These are phyloP conservation scores for Novumbra hubbsi DNA, from an alignment of 2,797 vertebrate species.

Conservation along the genomic window DNA sequence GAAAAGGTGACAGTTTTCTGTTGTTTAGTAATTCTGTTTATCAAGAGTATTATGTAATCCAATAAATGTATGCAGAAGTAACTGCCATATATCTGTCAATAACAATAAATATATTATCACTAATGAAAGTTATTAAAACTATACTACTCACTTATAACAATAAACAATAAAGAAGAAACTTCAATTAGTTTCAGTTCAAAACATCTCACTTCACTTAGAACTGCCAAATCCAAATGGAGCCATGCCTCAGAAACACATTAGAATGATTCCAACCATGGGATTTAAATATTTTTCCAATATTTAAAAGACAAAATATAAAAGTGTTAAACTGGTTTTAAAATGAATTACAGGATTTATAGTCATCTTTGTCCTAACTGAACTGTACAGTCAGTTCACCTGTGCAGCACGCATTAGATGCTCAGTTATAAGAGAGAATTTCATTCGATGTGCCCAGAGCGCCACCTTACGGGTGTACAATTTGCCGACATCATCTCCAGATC, in stretches of 20 bases:
- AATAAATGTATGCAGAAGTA: neutral
- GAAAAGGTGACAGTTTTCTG: too few species aligned
- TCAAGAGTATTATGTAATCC: too few species aligned
- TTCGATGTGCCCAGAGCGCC: constrained; percentile 37
- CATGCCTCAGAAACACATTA: neutral
- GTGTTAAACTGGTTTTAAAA: neutral
- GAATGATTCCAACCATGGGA: neutral
- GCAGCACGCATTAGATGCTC: neutral
- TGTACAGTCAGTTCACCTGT: neutral
- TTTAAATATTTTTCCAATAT: neutral
- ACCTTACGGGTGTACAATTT: constrained; percentile 20
- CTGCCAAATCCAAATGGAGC: neutral
- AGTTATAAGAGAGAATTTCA: neutral
- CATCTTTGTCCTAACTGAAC: neutral
- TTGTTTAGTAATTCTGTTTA: too few species aligned
- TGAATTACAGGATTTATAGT: neutral
- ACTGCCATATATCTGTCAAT: neutral
- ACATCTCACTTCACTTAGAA: neutral
- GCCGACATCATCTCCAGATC: neutral
- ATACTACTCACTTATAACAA: too few species aligned
- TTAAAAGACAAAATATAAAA: neutral
- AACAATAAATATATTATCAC: neutral
- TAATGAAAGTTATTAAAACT: neutral
- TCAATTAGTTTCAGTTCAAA: neutral
- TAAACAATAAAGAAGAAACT: neutral